A percentile compares a stretch with the other conserved stretches of the same genome.
Evolutionary conservation across 2,888 invertebrate species (phyloP).

Genomic region (Xanthorhoe designata): DNA sequence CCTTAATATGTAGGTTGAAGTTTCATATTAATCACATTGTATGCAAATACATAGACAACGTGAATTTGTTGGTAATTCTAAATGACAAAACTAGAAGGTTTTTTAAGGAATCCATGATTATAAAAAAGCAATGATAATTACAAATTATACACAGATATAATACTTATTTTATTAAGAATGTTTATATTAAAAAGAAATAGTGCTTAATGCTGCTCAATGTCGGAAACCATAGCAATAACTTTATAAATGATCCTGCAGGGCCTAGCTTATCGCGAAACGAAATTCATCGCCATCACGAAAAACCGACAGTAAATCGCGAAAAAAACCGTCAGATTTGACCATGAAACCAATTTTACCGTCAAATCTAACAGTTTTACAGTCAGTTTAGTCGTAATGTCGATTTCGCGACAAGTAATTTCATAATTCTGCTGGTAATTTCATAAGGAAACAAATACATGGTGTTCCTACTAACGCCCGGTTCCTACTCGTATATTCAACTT

Average conservation of each 20-base stretch:
- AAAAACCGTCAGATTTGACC: too few relatives aligned
- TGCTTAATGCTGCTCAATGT: background rate
- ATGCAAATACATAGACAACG: conserved; percentile 25
- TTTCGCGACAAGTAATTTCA: too few relatives aligned
- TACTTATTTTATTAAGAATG: background rate
- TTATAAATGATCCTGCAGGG: background rate
- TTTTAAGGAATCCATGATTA: background rate
- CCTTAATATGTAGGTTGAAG: background rate
- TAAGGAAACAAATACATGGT: too few relatives aligned
- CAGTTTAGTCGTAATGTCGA: too few relatives aligned
- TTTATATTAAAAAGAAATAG: background rate
- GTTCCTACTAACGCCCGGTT: too few relatives aligned
- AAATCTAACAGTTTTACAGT: too few relatives aligned
- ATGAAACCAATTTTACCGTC: too few relatives aligned
- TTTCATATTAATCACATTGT: conserved; percentile 3
- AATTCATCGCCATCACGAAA: too few relatives aligned
- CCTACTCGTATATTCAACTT: too few relatives aligned
- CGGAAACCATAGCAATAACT: background rate
- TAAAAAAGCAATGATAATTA: background rate
- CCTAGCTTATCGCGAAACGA: too few relatives aligned
- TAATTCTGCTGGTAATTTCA: too few relatives aligned
- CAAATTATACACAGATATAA: background rate
- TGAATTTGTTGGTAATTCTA: conserved; percentile 17
- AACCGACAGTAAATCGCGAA: too few relatives aligned
- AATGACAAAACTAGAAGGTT: conserved; percentile 1